Conservation (phyloP, 2,797 vertebrate genomes). For the Apogon talboti region DNA sequence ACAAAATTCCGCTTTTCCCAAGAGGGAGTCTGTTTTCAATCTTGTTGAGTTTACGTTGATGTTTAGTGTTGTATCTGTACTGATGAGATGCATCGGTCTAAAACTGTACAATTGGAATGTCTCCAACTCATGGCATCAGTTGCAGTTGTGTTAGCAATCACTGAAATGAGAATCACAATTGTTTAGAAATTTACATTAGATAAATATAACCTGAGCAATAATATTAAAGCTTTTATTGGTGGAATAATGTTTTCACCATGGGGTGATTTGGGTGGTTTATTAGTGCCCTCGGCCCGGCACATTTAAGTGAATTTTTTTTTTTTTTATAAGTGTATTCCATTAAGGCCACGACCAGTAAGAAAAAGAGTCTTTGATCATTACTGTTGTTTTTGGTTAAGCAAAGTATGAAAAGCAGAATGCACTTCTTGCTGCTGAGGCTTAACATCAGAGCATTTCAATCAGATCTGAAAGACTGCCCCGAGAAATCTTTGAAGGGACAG, state of each 20-base stretch:
- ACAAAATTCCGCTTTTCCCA: conserved; percentile 36
- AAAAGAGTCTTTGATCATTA: conserved; percentile 58
- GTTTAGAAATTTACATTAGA: conserved; percentile 42
- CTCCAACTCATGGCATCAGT: conserved; percentile 13
- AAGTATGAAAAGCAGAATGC: conserved; percentile 57
- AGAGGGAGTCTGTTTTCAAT: conserved; percentile 58
- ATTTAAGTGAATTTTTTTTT: conserved; percentile 15
- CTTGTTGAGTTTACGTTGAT: conserved; percentile 30
- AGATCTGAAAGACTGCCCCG: conserved; percentile 52
- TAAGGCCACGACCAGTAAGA: conserved; percentile 36
- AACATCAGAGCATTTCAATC: conserved; percentile 69
- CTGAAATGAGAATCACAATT: conserved; percentile 34
- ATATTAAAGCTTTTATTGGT: conserved; percentile 15
- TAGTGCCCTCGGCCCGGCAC: conserved; percentile 22
- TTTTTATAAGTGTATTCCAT: conserved; percentile 42
- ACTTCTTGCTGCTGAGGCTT: conserved; percentile 58
- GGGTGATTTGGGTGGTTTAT: conserved; percentile 40
- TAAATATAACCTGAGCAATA: conserved; percentile 26
- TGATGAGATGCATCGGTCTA: conserved; percentile 34
- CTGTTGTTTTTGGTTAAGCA: conserved; percentile 68
- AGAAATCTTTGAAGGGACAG: conserved; percentile 46
- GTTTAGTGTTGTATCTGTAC: conserved; percentile 36
- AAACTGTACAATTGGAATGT: conserved; percentile 1
- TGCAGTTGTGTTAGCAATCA: conserved; percentile 33
- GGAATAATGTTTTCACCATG: conserved; percentile 37